phyloP scores from a whole-genome alignment of 2,113 vertebrate genomes.

The Perca fluviatilis region DNA sequence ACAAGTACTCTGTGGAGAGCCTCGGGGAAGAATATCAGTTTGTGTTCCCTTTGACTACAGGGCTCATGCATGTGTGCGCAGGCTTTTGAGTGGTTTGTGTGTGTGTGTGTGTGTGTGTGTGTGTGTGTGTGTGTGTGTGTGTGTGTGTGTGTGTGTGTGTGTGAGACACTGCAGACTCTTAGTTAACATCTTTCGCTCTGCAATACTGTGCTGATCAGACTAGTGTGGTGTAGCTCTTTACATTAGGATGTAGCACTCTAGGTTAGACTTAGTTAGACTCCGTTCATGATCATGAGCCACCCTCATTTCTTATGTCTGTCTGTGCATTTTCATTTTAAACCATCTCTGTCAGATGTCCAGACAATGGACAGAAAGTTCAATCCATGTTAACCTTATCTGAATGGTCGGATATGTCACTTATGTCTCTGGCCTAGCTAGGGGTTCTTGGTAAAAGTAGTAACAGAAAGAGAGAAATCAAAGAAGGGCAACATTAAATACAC shows the following conservation, averaged over 20 bases:
- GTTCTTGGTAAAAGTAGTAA: background rate
- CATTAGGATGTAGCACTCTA: background rate
- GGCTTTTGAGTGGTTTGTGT: constrained; percentile 1
- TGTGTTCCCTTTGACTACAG: constrained; percentile 50
- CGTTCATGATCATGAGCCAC: constrained; percentile 7
- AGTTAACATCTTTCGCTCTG: constrained; percentile 12
- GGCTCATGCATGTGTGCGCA: constrained; percentile 20
- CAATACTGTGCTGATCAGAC: background rate
- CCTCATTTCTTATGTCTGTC: background rate
- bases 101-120: constrained; percentile 5
- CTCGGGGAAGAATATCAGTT: constrained; percentile 35
- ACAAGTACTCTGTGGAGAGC: constrained; percentile 38
- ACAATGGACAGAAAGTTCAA: background rate
- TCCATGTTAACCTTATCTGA: constrained; percentile 30
- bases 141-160: constrained; percentile 21
- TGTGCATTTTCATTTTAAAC: background rate
- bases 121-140: constrained; percentile 13
- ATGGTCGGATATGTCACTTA: constrained; percentile 7
- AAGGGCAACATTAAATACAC: background rate
- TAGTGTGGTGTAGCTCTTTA: background rate
- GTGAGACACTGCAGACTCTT: background rate
- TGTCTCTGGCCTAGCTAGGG: background rate
- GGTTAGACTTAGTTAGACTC: background rate
- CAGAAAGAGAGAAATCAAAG: background rate
- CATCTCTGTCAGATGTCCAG: constrained; percentile 20